Evolutionary conservation across 2,113 vertebrate species (phyloP).

Genomic region (Melanostigma gelatinosum): DNA sequence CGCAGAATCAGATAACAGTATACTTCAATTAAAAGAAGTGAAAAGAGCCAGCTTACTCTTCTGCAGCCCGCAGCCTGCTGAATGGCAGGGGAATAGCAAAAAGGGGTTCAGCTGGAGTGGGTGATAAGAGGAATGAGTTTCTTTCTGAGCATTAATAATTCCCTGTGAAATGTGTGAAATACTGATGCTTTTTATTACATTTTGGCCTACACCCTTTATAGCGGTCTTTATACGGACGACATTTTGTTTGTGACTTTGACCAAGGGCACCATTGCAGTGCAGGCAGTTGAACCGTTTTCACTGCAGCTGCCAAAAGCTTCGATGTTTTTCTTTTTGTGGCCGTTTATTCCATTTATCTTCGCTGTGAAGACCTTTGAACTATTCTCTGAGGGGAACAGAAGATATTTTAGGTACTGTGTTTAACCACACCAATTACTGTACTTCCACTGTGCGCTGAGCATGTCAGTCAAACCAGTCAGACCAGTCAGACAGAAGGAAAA

Average conservation of each 20-base stretch:
- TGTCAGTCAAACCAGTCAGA: constrained; percentile 12
- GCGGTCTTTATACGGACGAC: not conserved
- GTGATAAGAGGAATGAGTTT: constrained; percentile 62
- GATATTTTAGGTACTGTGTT: constrained; percentile 1
- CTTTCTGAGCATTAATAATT: constrained; percentile 52
- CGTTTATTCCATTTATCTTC: not conserved
- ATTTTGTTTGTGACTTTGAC: constrained; percentile 2
- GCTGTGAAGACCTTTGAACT: not conserved
- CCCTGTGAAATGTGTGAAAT: constrained; percentile 49
- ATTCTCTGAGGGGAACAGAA: not conserved
- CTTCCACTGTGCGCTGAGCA: not conserved
- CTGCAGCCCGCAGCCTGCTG: constrained; percentile 14
- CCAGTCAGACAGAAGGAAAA: not conserved
- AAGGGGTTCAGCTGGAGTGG: constrained; percentile 48
- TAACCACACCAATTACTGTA: constrained; percentile 14
- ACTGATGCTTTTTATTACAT: constrained; percentile 1
- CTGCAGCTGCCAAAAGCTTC: not conserved
- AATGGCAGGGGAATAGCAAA: constrained; percentile 43
- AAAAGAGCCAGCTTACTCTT: constrained; percentile 30
- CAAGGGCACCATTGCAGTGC: not conserved
- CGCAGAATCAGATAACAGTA: constrained; percentile 57
- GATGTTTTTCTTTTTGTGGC: not conserved
- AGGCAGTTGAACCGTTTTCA: constrained; percentile 24
- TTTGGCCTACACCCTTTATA: not conserved
- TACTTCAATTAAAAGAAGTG: constrained; percentile 62